phyloP scores from a whole-genome alignment of 2,113 vertebrate genomes.

The Pachypanchax playfairii region DNA sequence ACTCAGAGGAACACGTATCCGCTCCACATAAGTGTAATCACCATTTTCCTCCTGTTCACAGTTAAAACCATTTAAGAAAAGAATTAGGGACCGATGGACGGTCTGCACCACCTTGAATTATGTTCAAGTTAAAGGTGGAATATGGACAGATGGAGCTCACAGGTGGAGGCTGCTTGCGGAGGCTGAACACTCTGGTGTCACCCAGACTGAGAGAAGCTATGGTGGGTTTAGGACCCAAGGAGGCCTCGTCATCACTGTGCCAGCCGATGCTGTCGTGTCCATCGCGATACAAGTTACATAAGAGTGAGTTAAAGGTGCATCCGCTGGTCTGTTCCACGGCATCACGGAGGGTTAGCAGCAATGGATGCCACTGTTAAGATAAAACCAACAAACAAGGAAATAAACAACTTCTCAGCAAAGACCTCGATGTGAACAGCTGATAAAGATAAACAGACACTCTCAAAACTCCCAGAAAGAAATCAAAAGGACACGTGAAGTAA shows the following conservation, averaged over 20 bases:
- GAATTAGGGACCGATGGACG: no score
- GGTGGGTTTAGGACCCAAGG: slow-evolving; percentile 82
- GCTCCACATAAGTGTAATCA: slow-evolving; percentile 88
- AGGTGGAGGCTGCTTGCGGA: slow-evolving; percentile 89
- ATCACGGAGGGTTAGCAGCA: slow-evolving; percentile 79
- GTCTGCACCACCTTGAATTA: no score
- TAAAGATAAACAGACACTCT: no score
- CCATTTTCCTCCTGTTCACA: slow-evolving; percentile 84
- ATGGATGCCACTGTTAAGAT: slow-evolving; percentile 85
- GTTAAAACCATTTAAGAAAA: no score
- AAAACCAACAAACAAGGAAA: neutral
- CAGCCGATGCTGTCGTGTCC: slow-evolving; percentile 94
- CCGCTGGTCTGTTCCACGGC: slow-evolving; percentile 77
- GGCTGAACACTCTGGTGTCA: slow-evolving; percentile 89
- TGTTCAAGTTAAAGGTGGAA: no score
- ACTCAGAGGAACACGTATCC: slow-evolving; percentile 84
- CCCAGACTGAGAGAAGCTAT: slow-evolving; percentile 94
- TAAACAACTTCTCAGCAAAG: neutral
- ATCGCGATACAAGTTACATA: slow-evolving; percentile 92
- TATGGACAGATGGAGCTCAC: no score
- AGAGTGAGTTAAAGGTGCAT: slow-evolving; percentile 88
- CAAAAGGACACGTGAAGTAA: neutral
- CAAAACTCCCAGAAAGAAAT: no score
- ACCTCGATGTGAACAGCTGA: neutral
- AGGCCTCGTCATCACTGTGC: slow-evolving; percentile 92